Evolutionary conservation across 2,888 invertebrate genomes (phyloP).

Genomic region (Coenonympha arcania): DNA sequence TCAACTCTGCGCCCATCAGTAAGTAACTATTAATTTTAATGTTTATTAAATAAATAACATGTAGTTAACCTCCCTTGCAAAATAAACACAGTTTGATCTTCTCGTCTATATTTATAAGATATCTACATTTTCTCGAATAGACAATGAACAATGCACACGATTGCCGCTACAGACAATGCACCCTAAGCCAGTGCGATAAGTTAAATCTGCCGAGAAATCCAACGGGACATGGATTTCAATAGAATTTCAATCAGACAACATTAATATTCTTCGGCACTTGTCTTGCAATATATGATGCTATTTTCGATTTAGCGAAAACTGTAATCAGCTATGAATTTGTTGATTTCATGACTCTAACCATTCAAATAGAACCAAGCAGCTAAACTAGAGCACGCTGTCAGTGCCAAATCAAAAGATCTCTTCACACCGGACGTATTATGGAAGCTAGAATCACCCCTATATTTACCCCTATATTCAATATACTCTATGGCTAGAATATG

Average conservation of each 20-base stretch:
- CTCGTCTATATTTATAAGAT: slow-evolving; percentile 12
- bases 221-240: slow-evolving; percentile 35
- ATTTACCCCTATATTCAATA: too few species aligned
- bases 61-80: background rate
- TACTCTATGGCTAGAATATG: too few species aligned
- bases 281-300: slow-evolving; percentile 4
- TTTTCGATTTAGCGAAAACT: background rate
- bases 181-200: slow-evolving; percentile 42
- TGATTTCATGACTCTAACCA: too few species aligned
- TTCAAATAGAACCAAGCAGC: too few species aligned
- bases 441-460: too few species aligned
- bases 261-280: slow-evolving; percentile 13
- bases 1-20: too few species aligned
- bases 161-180: slow-evolving; percentile 47
- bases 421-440: too few species aligned
- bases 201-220: slow-evolving; percentile 35
- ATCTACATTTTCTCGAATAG: slow-evolving; percentile 34
- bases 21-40: background rate
- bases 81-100: slow-evolving; percentile 13
- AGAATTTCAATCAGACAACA: slow-evolving; percentile 19
- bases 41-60: background rate
- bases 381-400: too few species aligned
- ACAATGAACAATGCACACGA: slow-evolving; percentile 63
- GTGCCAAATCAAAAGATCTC: too few species aligned
- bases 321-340: background rate